Conservation (phyloP, 2,113 vertebrate species). For the Sorex araneus region DNA sequence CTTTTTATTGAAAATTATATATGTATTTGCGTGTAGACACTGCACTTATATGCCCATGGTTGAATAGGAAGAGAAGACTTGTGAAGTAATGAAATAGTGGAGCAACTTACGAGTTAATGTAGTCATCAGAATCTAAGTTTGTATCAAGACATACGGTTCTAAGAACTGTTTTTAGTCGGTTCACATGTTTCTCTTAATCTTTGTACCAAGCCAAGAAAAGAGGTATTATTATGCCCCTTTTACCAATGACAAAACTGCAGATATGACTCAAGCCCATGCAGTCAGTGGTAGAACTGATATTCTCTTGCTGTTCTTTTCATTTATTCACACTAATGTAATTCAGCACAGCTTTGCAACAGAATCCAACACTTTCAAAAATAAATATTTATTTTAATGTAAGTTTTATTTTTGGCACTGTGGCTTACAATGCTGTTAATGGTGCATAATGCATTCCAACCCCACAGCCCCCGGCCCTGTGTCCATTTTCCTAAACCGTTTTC, state of each 20-base stretch:
- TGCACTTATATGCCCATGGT: not conserved
- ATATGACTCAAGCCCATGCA: not conserved
- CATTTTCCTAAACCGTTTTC: no score
- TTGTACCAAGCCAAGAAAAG: not conserved
- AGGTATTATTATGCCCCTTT: not conserved
- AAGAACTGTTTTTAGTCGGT: slow-evolving; percentile 39
- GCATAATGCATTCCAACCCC: no score
- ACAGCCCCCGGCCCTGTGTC: no score
- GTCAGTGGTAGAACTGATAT: not conserved
- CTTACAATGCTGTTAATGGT: no score
- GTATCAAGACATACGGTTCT: not conserved
- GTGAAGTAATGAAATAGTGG: slow-evolving; percentile 32
- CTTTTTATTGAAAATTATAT: slow-evolving; percentile 3
- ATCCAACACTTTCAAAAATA: slow-evolving; percentile 41
- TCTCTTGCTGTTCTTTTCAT: slow-evolving; percentile 9
- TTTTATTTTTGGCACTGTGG: not conserved
- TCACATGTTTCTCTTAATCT: not conserved
- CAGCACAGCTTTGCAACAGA: not conserved
- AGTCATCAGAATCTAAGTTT: not conserved
- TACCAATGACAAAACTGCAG: not conserved
- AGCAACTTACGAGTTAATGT: not conserved
- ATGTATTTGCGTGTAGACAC: not conserved
- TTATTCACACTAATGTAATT: not conserved
- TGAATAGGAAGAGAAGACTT: not conserved
- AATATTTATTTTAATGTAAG: not conserved